A percentile compares a stretch with the other conserved stretches of the same genome.
Evolutionary conservation across 2,888 invertebrate species (phyloP).

Genomic region (Mamestra brassicae): DNA sequence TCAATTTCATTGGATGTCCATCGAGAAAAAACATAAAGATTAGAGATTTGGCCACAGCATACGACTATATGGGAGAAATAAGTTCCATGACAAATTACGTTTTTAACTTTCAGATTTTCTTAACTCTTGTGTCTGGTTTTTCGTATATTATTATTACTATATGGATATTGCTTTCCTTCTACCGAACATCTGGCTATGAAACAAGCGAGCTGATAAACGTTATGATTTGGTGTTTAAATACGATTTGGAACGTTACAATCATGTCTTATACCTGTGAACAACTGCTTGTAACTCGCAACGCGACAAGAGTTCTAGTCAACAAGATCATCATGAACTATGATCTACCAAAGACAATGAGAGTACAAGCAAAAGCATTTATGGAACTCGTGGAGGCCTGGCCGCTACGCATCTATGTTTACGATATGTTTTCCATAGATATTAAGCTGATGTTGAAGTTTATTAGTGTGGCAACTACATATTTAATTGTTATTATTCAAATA

Average conservation of each 20-base stretch:
- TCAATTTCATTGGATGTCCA: conserved; percentile 69
- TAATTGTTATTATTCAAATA: conserved; percentile 82
- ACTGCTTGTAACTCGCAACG: conserved; percentile 70
- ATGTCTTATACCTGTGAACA: conserved; percentile 76
- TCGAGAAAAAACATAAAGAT: conserved; percentile 72
- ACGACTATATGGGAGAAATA: conserved; percentile 74
- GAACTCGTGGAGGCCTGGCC: conserved; percentile 80
- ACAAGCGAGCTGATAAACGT: conserved; percentile 66
- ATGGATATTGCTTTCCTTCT: conserved; percentile 74
- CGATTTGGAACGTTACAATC: conserved; percentile 68
- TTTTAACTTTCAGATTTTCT: conserved; percentile 79
- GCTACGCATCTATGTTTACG: conserved; percentile 73
- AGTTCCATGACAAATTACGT: conserved; percentile 73
- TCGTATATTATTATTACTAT: conserved; percentile 74
- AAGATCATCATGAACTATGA: conserved; percentile 81
- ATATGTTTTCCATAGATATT: conserved; percentile 82
- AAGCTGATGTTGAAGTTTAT: conserved; percentile 81
- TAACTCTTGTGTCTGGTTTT: conserved; percentile 78
- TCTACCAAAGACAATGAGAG: conserved; percentile 74
- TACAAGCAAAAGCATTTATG: conserved; percentile 81
- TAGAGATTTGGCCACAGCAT: conserved; percentile 74
- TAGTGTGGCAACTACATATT: conserved; percentile 81
- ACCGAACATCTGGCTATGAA: conserved; percentile 60
- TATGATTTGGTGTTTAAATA: conserved; percentile 71
- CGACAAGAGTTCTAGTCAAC: conserved; percentile 77